Percentiles rank a stretch among this genome's conserved stretches.
Conservation (phyloP, 1,140 invertebrate genomes). For the Episyrphus balteatus region DNA sequence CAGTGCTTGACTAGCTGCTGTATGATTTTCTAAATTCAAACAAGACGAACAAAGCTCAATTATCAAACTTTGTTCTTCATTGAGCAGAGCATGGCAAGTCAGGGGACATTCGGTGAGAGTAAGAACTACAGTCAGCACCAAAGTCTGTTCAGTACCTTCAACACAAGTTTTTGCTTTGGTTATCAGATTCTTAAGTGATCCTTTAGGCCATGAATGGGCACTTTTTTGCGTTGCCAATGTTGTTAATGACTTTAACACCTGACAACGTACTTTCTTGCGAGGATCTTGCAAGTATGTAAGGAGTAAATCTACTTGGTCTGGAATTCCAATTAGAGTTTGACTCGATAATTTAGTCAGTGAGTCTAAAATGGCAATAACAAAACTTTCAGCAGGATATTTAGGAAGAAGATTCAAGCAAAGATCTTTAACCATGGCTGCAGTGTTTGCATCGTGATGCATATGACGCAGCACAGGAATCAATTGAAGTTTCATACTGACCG, state of each 20-base stretch:
- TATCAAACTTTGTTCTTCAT: conserved; percentile 40
- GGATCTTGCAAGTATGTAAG: conserved; percentile 44
- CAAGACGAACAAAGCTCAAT: conserved; percentile 43
- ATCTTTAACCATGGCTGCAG: conserved; percentile 67
- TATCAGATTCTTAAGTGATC: conserved; percentile 53
- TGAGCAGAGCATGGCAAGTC: conserved; percentile 41
- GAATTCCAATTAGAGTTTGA: conserved; percentile 81
- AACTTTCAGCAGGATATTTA: conserved; percentile 79
- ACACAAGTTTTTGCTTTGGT: conserved; percentile 25
- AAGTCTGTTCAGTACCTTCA: conserved; percentile 27
- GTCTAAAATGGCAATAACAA: conserved; percentile 74
- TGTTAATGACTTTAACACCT: conserved; percentile 62
- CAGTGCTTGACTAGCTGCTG: conserved; percentile 55
- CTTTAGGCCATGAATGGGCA: conserved; percentile 70
- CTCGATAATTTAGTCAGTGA: conserved; percentile 80
- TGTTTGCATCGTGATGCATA: conserved; percentile 85
- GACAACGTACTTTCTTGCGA: conserved; percentile 58
- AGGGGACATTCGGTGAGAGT: conserved; percentile 45
- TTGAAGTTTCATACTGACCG: conserved; percentile 81
- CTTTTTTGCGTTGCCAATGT: conserved; percentile 60
- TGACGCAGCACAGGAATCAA: conserved; percentile 85
- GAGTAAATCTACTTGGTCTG: conserved; percentile 62
- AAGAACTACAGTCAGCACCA: conserved; percentile 37
- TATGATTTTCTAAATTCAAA: conserved; percentile 49
- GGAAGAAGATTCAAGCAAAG: conserved; percentile 73